phyloP scores from a whole-genome alignment of 1,140 invertebrate genomes.

The Aphaenogaster floridana region DNA sequence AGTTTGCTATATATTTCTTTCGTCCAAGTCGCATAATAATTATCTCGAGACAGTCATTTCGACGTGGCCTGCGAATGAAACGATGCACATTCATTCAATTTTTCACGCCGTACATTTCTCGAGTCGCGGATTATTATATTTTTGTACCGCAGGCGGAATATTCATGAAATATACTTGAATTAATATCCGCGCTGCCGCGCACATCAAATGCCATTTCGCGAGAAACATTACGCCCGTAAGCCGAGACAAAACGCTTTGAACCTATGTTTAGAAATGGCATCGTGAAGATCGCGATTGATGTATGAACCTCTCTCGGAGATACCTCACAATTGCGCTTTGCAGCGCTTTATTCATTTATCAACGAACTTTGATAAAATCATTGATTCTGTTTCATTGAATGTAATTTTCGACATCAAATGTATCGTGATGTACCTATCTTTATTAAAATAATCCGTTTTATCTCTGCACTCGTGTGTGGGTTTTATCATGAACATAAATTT shows the following conservation, averaged over 20 bases:
- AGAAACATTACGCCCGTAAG: background rate
- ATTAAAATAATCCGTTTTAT: background rate
- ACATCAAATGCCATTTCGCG: background rate
- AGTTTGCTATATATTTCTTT: too few relatives aligned
- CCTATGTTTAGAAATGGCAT: background rate
- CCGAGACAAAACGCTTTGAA: background rate
- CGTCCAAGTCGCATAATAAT: background rate
- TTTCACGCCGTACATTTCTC: conserved; percentile 5
- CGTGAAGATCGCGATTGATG: background rate
- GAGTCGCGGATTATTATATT: background rate
- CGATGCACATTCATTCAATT: background rate
- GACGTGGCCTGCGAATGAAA: background rate
- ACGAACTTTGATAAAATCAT: background rate
- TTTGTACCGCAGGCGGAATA: background rate
- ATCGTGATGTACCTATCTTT: background rate
- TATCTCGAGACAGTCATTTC: conserved; percentile 3
- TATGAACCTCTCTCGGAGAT: background rate
- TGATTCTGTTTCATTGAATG: background rate
- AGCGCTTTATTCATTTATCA: background rate
- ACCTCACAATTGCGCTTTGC: background rate
- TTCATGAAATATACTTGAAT: background rate
- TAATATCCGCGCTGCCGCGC: background rate
- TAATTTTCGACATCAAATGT: background rate
- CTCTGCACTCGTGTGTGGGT: background rate
- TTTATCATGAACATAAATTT: background rate